Base-by-base conservation (phyloP, 2,888 invertebrate genomes). In the Colletes collaris region DNA sequence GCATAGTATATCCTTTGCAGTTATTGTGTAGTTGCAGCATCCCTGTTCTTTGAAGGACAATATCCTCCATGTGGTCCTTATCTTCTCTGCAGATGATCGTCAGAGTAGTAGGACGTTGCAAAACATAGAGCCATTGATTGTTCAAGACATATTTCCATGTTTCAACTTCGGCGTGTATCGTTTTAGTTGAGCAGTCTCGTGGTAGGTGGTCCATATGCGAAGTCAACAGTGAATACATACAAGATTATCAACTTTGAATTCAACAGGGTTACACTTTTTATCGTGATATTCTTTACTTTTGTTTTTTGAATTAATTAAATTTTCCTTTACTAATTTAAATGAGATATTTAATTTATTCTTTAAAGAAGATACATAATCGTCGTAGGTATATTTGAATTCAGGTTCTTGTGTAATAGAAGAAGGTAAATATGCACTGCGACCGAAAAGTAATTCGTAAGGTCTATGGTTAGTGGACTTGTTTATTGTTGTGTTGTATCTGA, bases 281-380 rank as follows among this genome's bases (percentile, higher is more conserved):
- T 67, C 66, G 46, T 67, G 49, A 3, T 58, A 49, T n/a, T 27
- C 27, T 27, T 27, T 67, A 46, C 67, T 67, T 49, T 58, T 58
- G 0, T 0, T 16, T 35, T 67, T 67, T 4, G 67, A 56, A 10
- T 35, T 16, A 35, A 10, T 13, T 44, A 35, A 3, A 46, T 49
- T 67, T 49, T 56, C 56, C 19, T 35, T 56, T 1, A 7, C 67
- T 27, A 67, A 35, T 49, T 65, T 60, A 4, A 60, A 60, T 3
- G 60, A 60, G 16, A n/a, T 60, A 46, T 60, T 60, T 44, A 60
- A 60, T 60, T 44, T 60, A 44, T 60, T 60, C 16, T 60, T 44
- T 16, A 60, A 44, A 16, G 59, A 40, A 40, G 40, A 40, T 55
- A 55, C 4, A 27, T 55, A 55, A 27, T 27, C 19, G 19, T 55